Evolutionary conservation across 1,140 invertebrate species (phyloP).

Genomic region (Colletes gigas): DNA sequence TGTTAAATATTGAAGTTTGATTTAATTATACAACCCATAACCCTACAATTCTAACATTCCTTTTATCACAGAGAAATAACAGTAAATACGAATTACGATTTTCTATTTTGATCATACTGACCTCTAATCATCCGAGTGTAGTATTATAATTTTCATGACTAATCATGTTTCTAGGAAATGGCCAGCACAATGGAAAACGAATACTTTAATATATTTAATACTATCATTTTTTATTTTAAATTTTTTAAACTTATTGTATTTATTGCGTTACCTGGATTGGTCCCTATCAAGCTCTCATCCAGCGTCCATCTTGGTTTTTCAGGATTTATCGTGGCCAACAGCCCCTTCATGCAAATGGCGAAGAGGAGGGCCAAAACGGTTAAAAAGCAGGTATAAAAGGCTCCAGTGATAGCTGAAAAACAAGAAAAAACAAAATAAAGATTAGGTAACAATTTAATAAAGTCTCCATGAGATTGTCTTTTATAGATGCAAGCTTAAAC

Average conservation of each 20-base stretch:
- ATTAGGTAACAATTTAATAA: no score
- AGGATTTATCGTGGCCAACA: slow-evolving; percentile 87
- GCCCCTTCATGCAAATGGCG: slow-evolving; percentile 90
- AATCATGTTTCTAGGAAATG: neutral
- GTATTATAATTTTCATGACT: neutral
- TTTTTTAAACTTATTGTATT: neutral
- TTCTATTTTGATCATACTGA: neutral
- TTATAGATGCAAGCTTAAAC: no score
- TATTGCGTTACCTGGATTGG: slow-evolving; percentile 88
- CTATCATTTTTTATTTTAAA: neutral
- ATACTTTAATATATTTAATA: neutral
- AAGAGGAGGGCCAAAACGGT: slow-evolving; percentile 89
- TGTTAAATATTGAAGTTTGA: no score
- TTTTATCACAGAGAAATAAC: no score
- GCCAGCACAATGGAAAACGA: neutral
- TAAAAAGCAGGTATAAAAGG: slow-evolving; percentile 95
- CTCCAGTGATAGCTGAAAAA: slow-evolving; percentile 86
- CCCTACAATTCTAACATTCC: no score
- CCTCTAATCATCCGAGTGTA: neutral
- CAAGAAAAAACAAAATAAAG: slow-evolving; percentile 43
- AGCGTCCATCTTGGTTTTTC: slow-evolving; percentile 88
- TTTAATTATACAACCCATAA: no score
- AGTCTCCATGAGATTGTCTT: no score
- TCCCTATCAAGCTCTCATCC: slow-evolving; percentile 90
- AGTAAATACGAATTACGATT: neutral